Evolutionary conservation across 53 echinoderm and acorn worm species (phyloP).

Genomic region (Apostichopus leukothele): DNA sequence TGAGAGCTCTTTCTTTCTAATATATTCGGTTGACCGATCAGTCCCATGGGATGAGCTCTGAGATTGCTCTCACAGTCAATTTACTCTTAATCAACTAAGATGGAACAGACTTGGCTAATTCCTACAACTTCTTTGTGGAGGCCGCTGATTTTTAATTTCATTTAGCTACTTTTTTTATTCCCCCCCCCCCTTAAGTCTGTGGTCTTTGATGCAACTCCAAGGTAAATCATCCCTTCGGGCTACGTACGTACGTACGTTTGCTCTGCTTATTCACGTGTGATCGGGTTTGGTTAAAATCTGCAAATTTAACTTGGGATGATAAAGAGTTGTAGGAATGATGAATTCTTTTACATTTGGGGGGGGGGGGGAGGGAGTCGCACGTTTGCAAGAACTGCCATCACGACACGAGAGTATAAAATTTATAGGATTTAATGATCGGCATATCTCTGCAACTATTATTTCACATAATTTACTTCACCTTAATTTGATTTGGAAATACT

Average conservation of each 20-base stretch:
- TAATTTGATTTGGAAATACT: no score
- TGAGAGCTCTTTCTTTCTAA: not conserved
- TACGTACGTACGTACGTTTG: not conserved
- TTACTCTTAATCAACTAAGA: slow-evolving; percentile 25
- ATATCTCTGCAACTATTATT: no score
- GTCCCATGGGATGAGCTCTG: slow-evolving; percentile 6
- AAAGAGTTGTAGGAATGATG: no score
- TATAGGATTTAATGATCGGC: no score
- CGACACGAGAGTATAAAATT: no score
- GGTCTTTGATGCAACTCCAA: slow-evolving; percentile 5
- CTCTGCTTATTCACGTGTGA: no score
- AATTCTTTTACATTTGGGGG: no score
- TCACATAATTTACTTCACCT: no score
- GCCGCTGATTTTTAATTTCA: slow-evolving; percentile 12
- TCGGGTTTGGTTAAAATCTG: no score
- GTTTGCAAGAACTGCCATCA: no score
- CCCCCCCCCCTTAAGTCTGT: not conserved
- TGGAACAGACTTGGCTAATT: slow-evolving; percentile 11
- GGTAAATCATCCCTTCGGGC: slow-evolving; percentile 2
- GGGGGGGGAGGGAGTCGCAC: no score
- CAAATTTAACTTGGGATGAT: no score
- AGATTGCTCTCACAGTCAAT: slow-evolving; percentile 8
- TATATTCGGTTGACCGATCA: not conserved
- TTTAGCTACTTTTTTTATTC: not conserved
- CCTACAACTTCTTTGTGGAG: not conserved